A percentile compares a stretch with the other conserved stretches of the same genome.
Evolutionary conservation across 2,888 invertebrate species (phyloP).

Genomic region (Pollenia labialis): DNA sequence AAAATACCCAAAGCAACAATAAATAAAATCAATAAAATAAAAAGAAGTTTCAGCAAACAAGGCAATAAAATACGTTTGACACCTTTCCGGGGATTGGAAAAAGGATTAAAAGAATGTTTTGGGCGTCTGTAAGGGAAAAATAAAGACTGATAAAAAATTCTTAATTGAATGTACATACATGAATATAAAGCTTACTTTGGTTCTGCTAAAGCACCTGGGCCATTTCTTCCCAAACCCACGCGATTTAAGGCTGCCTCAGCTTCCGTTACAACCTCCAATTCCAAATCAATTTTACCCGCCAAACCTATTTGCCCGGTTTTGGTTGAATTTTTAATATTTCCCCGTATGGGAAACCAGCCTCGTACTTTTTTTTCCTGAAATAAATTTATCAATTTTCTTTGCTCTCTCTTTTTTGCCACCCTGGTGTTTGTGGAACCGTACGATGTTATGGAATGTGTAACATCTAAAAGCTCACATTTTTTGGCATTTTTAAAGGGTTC

Average conservation of each 20-base stretch:
- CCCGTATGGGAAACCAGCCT: constrained; percentile 88
- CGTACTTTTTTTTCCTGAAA: constrained; percentile 86
- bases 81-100: constrained; percentile 86
- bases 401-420: constrained; percentile 57
- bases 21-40: constrained; percentile 72
- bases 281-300: constrained; percentile 89
- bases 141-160: constrained; percentile 9
- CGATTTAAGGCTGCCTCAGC: constrained; percentile 87
- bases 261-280: constrained; percentile 86
- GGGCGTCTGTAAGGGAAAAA: constrained; percentile 85
- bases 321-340: constrained; percentile 44
- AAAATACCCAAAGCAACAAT: constrained; percentile 53
- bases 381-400: constrained; percentile 85
- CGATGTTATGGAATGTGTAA: constrained; percentile 26
- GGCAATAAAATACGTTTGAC: constrained; percentile 80
- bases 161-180: neutral
- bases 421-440: constrained; percentile 32
- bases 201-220: constrained; percentile 87
- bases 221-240: constrained; percentile 87
- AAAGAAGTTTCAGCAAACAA: constrained; percentile 68
- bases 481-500: constrained; percentile 76
- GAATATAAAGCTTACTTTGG: constrained; percentile 86
- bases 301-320: constrained; percentile 42
- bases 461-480: constrained; percentile 52
- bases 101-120: constrained; percentile 87